Evolutionary conservation across 2,888 invertebrate species (phyloP).

Genomic region (Ophion slaviceki): DNA sequence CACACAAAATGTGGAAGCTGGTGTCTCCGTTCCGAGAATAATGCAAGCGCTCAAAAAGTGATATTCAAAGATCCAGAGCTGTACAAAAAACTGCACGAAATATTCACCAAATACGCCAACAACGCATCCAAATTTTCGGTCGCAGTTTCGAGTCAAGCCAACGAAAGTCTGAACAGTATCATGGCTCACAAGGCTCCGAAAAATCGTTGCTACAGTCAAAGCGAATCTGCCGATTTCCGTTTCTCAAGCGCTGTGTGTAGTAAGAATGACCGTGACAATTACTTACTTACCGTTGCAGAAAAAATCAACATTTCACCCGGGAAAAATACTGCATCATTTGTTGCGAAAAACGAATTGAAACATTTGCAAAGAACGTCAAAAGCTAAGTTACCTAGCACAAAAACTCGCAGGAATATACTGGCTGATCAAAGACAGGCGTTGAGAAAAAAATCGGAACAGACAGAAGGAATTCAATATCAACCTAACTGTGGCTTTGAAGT

Average conservation of each 20-base stretch:
- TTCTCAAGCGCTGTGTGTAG: constrained; percentile 50
- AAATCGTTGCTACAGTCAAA: constrained; percentile 56
- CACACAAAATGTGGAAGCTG: constrained; percentile 65
- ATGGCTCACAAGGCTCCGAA: constrained; percentile 61
- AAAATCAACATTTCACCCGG: neutral
- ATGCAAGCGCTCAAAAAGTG: constrained; percentile 42
- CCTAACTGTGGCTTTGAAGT: constrained; percentile 55
- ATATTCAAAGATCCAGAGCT: constrained; percentile 44
- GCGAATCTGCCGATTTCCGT: constrained; percentile 54
- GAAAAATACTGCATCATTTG: no score
- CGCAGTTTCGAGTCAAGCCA: constrained; percentile 48
- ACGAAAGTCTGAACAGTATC: constrained; percentile 18
- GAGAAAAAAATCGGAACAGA: constrained; percentile 44
- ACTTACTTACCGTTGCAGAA: constrained; percentile 38
- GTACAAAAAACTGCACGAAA: constrained; percentile 38
- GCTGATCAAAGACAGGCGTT: constrained; percentile 45
- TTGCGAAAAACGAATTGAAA: no score
- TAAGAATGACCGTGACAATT: constrained; percentile 59
- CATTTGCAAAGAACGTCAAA: no score
- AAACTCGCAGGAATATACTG: constrained; percentile 50
- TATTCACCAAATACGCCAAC: constrained; percentile 51
- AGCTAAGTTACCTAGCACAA: constrained; percentile 7
- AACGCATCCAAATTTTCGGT: constrained; percentile 48
- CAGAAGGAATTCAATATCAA: constrained; percentile 56
- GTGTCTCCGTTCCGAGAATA: constrained; percentile 35